A percentile compares a stretch with the other conserved stretches of the same genome.
Evolutionary conservation across 2,797 vertebrate genomes (phyloP).

Genomic region (Poeciliopsis gracilis): DNA sequence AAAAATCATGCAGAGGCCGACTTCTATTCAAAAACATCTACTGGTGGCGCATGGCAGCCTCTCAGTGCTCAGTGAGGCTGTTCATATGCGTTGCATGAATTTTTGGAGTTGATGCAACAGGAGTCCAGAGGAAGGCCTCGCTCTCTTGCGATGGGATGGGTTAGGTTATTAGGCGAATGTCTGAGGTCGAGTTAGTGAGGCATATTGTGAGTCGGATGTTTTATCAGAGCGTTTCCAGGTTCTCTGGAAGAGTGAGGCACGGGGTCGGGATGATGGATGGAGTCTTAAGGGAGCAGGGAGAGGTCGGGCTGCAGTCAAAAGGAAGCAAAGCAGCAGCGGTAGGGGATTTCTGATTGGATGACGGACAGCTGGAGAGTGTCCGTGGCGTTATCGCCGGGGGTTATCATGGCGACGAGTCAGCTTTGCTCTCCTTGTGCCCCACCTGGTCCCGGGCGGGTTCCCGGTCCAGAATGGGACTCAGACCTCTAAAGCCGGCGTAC

Average conservation of each 20-base stretch:
- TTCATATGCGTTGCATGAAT: slow-evolving; percentile 23
- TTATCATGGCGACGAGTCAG: slow-evolving; percentile 69
- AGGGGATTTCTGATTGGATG: slow-evolving; percentile 61
- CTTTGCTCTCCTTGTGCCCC: slow-evolving; percentile 76
- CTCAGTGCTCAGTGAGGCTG: slow-evolving; percentile 37
- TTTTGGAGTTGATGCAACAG: slow-evolving; percentile 51
- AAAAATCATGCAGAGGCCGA: slow-evolving; percentile 29
- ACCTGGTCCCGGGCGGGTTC: slow-evolving; percentile 90
- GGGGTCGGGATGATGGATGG: slow-evolving; percentile 37
- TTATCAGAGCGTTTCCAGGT: slow-evolving; percentile 13
- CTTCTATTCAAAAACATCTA: slow-evolving; percentile 40
- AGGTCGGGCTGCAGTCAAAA: slow-evolving; percentile 71
- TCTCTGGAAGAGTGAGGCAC: slow-evolving; percentile 60
- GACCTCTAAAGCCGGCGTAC: slow-evolving; percentile 81
- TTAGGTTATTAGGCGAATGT: slow-evolving; percentile 71
- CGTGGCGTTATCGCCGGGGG: slow-evolving; percentile 11
- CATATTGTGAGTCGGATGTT: slow-evolving; percentile 35
- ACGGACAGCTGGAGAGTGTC: slow-evolving; percentile 39
- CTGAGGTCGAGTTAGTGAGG: slow-evolving; percentile 53
- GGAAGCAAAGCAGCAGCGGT: slow-evolving; percentile 57
- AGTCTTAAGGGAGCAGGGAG: slow-evolving; percentile 25
- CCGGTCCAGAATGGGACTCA: slow-evolving; percentile 82
- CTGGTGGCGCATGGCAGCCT: slow-evolving; percentile 34
- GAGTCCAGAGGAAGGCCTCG: slow-evolving; percentile 54
- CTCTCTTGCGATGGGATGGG: slow-evolving; percentile 48